A percentile compares a stretch with the other conserved stretches of the same genome.
Evolutionary conservation across 2,113 vertebrate species (phyloP).

Genomic region (Malurus cyaneus): DNA sequence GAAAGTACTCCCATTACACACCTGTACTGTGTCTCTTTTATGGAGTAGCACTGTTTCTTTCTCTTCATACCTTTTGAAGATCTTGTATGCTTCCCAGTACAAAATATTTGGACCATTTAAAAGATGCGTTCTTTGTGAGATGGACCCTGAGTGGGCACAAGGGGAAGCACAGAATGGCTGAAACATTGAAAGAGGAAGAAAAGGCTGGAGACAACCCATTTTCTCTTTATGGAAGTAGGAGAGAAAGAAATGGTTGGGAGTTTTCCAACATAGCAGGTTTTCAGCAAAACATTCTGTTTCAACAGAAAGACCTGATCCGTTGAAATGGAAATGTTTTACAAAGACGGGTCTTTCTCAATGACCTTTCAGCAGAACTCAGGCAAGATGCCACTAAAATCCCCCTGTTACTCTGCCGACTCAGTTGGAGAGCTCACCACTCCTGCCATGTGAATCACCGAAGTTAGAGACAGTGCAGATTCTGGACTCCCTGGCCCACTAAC

Average conservation of each 20-base stretch:
- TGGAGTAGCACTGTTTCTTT: background rate
- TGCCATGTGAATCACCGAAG: conserved; percentile 7
- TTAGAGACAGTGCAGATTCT: background rate
- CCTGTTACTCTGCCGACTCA: background rate
- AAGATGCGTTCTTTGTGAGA: background rate
- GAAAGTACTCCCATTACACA: background rate
- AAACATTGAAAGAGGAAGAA: background rate
- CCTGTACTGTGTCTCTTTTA: background rate
- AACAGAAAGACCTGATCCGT: conserved; percentile 51
- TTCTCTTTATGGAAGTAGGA: background rate
- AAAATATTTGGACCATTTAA: background rate
- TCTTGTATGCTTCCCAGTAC: background rate
- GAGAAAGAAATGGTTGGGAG: conserved; percentile 20
- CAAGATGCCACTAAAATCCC: background rate
- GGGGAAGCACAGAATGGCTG: background rate
- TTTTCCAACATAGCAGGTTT: conserved; percentile 59
- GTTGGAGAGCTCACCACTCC: background rate
- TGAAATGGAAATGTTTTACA: conserved; percentile 61
- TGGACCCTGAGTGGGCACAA: background rate
- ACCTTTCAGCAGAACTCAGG: conserved; percentile 22
- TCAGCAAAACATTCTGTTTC: conserved; percentile 45
- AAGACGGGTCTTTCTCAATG: conserved; percentile 38
- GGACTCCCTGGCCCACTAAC: background rate
- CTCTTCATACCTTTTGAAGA: background rate
- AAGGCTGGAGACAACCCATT: background rate